Conservation (phyloP, 2,888 invertebrate genomes). For the Ophraella communa region DNA sequence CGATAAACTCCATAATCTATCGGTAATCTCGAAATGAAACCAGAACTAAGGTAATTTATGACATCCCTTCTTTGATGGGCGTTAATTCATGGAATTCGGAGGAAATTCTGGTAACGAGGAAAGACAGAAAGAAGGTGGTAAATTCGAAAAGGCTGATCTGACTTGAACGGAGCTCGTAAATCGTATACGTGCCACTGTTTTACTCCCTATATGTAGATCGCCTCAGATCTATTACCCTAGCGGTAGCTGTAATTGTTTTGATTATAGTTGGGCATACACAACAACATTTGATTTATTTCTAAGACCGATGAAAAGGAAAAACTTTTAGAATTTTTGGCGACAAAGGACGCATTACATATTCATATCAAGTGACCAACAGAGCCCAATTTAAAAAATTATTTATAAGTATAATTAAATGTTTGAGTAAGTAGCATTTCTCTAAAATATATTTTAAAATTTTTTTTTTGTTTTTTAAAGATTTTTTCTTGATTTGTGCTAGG, state of each 20-base stretch:
- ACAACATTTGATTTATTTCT: slow-evolving; percentile 7
- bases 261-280: slow-evolving; percentile 3
- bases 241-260: slow-evolving; percentile 2
- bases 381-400: too few species aligned
- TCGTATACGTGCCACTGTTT: slow-evolving; percentile 46
- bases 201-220: background rate
- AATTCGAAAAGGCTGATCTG: slow-evolving; percentile 35
- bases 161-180: slow-evolving; percentile 46
- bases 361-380: too few species aligned
- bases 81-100: slow-evolving; percentile 46
- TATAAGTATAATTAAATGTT: too few species aligned
- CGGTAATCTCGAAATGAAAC: slow-evolving; percentile 28
- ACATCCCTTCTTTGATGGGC: slow-evolving; percentile 34
- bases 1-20: slow-evolving; percentile 31
- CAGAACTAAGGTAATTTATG: slow-evolving; percentile 34
- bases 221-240: slow-evolving; percentile 48
- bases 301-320: too few species aligned
- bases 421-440: too few species aligned
- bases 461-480: too few species aligned
- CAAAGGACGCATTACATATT: too few species aligned
- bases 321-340: too few species aligned
- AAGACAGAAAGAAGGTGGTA: slow-evolving; percentile 31
- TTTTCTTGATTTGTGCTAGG: too few species aligned
- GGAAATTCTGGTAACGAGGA: slow-evolving; percentile 15
- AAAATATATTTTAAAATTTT: too few species aligned